Percentiles rank a stretch among this genome's conserved stretches.
Conservation (phyloP, 2,797 vertebrate species). For the Paedocypris micromegethes region DNA sequence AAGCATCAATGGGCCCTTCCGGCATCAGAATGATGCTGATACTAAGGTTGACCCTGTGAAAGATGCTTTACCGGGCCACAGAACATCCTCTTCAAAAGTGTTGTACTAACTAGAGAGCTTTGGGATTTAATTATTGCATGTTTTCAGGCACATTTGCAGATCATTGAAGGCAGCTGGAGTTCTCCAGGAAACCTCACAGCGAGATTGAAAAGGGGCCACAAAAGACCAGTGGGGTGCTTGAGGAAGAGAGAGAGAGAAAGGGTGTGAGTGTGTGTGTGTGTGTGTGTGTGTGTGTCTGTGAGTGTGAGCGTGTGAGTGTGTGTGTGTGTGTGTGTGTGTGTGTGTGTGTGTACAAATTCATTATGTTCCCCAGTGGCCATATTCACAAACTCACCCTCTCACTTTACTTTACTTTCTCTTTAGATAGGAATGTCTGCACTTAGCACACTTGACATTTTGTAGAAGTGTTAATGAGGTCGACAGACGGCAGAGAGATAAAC, state of each 20-base stretch:
- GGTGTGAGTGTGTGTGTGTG: too few relatives aligned
- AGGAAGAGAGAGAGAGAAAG: slow-evolving; percentile 1
- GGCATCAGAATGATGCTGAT: too few relatives aligned
- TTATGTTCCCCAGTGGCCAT: too few relatives aligned
- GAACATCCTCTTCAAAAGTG: too few relatives aligned
- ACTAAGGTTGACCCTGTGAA: too few relatives aligned
- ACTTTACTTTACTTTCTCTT: neutral
- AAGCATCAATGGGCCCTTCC: too few relatives aligned
- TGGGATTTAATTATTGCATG: slow-evolving; percentile 32
- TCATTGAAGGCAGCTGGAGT: slow-evolving; percentile 48
- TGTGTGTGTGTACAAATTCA: too few relatives aligned
- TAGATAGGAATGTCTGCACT: slow-evolving; percentile 34
- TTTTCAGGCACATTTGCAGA: slow-evolving; percentile 45
- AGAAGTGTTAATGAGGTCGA: neutral
- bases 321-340: too few relatives aligned
- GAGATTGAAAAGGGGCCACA: slow-evolving; percentile 17
- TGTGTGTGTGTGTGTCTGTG: too few relatives aligned
- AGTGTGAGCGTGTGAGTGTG: too few relatives aligned
- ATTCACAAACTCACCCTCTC: too few relatives aligned
- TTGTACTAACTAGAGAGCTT: slow-evolving; percentile 4
- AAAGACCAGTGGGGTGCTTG: slow-evolving; percentile 9
- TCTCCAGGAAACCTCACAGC: slow-evolving; percentile 15
- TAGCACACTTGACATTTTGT: slow-evolving; percentile 23
- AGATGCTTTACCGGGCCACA: too few relatives aligned
- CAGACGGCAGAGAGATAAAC: neutral